Base-by-base conservation (phyloP, 2,888 invertebrate species). In the Hypercompe scribonia region DNA sequence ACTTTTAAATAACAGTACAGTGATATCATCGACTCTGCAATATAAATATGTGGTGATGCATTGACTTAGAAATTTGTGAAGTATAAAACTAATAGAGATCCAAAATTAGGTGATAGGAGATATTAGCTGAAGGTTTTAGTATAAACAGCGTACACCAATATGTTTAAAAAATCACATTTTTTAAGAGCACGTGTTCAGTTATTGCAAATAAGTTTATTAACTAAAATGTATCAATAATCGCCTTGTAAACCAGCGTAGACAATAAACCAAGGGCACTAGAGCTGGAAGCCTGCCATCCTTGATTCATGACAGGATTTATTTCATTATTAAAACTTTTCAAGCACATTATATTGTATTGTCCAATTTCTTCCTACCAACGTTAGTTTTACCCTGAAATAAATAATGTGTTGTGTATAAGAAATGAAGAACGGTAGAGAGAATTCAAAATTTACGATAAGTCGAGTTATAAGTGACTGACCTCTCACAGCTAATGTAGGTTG, bases 1-100 rank as follows among this genome's bases (percentile, higher is more conserved):
- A 67, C n/a, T 68, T 70, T 46, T 70, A 34, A 67, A 69, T 69
- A 72, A 50, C 39, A 31, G 31, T 36, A 15, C 68, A 64, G 54
- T 72, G 63, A 54, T 54, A 68, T 68, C 67, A 72, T 69, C 68
- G 54, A 31, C 61, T 61, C 31, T 13, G 31, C 31, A 18, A 31
- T 61, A 61, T 28, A 31, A 31, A 61, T 61, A 31, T 61, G 31
- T 61, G 10, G 31, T 33, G 46, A 50, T 13, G 21, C 46, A 3
- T 54, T 54, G 33, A 50, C 39, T 66, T 66, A 33, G 13, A 42
- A 42, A 65, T 42, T 42, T 65, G 65, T 66, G 21, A 42, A 42
- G 31, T 31, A 28, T n/a, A 31, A 42, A 65, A 42, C 28, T 42
- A 58, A 4, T 28, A 8, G 13, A 58, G 11, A 28, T 28, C 28